These are phyloP conservation scores for Eutrigla gurnardus DNA, from an alignment of 2,797 vertebrate species.

Conservation along the genomic window DNA sequence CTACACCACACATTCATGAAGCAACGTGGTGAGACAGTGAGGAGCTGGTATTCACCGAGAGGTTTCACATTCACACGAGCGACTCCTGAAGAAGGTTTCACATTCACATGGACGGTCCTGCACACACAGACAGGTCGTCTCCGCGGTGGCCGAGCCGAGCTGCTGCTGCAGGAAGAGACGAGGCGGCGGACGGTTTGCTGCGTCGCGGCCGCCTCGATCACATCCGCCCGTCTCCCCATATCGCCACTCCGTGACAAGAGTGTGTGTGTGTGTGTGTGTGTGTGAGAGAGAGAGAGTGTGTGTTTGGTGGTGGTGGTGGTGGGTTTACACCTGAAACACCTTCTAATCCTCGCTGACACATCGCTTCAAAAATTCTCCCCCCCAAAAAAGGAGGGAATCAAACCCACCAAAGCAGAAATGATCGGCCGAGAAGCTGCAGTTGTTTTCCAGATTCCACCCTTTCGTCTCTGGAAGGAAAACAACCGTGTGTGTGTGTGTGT, in stretches of 20 bases:
- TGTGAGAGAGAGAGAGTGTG: constrained; percentile 5
- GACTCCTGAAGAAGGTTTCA: neutral
- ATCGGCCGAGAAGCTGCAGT: constrained; percentile 44
- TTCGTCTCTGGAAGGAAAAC: constrained; percentile 12
- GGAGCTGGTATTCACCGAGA: constrained; percentile 9
- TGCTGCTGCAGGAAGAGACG: neutral
- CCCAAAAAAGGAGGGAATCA: neutral
- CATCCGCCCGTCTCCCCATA: constrained; percentile 18
- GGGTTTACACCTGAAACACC: constrained; percentile 33
- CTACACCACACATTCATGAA: too few species aligned
- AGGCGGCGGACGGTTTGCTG: neutral
- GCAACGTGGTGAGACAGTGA: neutral
- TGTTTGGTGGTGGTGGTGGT: neutral
- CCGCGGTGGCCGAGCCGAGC: neutral
- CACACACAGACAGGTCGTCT: neutral
- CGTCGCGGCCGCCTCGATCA: constrained; percentile 37
- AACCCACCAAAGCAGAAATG: constrained; percentile 10
- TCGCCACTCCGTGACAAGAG: constrained; percentile 37
- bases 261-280: neutral
- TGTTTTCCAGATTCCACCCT: constrained; percentile 24
- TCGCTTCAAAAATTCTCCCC: neutral
- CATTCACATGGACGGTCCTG: neutral
- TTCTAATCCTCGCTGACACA: constrained; percentile 10
- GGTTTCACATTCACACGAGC: neutral
- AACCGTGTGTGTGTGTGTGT: neutral